phyloP scores from a whole-genome alignment of 2,888 invertebrate genomes.

The Acronicta aceris region DNA sequence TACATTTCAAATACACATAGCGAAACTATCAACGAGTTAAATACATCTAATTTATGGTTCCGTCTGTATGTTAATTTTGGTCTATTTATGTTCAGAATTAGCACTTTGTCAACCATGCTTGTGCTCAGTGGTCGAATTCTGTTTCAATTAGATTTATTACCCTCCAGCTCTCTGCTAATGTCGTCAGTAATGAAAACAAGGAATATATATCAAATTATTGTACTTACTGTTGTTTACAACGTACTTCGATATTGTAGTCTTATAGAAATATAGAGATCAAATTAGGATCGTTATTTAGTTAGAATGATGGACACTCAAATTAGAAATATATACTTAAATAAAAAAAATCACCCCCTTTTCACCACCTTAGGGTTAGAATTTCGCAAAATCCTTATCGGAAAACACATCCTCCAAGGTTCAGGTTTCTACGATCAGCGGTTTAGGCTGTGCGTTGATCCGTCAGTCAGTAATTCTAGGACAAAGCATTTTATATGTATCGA shows the following conservation, averaged over 20 bases:
- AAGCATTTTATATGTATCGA: no score
- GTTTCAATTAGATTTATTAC: conserved; percentile 53
- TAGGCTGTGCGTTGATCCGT: no score
- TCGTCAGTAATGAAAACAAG: conserved; percentile 24
- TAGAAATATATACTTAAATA: no score
- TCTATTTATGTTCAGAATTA: conserved; percentile 59
- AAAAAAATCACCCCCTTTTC: no score
- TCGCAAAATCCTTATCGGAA: no score
- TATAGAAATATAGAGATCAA: neutral
- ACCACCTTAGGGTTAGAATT: no score
- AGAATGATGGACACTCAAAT: no score
- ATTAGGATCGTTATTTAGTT: no score
- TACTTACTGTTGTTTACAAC: neutral
- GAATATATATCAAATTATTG: conserved; percentile 6
- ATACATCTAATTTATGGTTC: conserved; percentile 26
- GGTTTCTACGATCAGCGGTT: no score
- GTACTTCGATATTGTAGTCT: neutral
- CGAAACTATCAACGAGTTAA: conserved; percentile 10
- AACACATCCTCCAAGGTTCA: no score
- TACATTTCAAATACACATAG: conserved; percentile 6
- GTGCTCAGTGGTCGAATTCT: conserved; percentile 45
- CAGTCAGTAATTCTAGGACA: no score
- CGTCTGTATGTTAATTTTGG: conserved; percentile 56
- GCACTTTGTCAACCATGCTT: conserved; percentile 45
- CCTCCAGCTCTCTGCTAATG: conserved; percentile 18